A percentile compares a stretch with the other conserved stretches of the same genome.
Evolutionary conservation across 2,888 invertebrate genomes (phyloP).

Genomic region (Sipunculus nudus): DNA sequence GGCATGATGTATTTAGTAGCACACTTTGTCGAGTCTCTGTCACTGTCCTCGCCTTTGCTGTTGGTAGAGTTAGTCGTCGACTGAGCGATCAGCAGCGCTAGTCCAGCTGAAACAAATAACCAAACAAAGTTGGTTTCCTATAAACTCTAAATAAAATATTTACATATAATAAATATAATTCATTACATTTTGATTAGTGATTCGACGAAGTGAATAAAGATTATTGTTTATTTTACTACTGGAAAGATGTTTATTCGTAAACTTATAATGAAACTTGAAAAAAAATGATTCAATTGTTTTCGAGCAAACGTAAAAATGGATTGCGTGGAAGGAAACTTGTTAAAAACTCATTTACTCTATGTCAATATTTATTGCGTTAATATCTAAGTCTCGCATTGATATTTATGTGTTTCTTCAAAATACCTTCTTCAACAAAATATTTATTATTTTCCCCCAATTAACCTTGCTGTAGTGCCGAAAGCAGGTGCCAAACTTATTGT

Average conservation of each 20-base stretch:
- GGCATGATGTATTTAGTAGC: slow-evolving; percentile 6
- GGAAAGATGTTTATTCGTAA: no score
- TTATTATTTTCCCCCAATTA: no score
- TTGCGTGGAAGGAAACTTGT: no score
- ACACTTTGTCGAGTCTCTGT: slow-evolving; percentile 7
- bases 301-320: background rate
- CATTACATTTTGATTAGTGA: no score
- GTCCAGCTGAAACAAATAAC: slow-evolving; percentile 27
- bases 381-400: no score
- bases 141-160: no score
- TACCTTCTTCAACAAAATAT: no score
- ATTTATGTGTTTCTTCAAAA: no score
- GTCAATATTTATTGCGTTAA: no score
- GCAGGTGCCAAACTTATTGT: no score
- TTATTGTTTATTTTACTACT: background rate
- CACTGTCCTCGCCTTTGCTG: background rate
- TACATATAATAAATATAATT: no score
- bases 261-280: background rate
- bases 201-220: background rate
- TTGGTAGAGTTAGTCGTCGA: slow-evolving; percentile 6
- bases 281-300: background rate
- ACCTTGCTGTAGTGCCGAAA: no score
- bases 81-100: slow-evolving; percentile 39
- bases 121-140: background rate
- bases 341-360: background rate